Evolutionary conservation across 2,113 vertebrate species (phyloP).

Genomic region (Lagopus leucura): DNA sequence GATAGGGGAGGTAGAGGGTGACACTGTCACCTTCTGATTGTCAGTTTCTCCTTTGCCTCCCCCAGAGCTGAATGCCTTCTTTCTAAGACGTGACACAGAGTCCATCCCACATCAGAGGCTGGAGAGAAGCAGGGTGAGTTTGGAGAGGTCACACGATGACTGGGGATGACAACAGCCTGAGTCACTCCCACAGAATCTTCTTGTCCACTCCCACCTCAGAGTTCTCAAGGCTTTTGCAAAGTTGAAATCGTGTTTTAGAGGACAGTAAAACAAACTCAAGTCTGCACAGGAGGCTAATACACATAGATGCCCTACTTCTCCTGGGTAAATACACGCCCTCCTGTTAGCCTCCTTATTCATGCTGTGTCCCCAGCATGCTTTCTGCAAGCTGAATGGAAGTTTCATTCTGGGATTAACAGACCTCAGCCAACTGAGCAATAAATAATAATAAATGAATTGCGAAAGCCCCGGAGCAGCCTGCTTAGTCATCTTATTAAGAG

Average conservation of each 20-base stretch:
- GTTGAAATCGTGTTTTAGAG: background rate
- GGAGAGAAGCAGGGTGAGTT: background rate
- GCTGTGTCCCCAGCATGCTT: background rate
- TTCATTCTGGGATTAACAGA: conserved; percentile 26
- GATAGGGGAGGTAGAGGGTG: background rate
- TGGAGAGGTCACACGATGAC: background rate
- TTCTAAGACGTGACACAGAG: background rate
- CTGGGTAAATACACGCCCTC: background rate
- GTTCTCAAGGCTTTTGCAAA: background rate
- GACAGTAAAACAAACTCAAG: background rate
- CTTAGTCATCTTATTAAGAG: conserved; percentile 66
- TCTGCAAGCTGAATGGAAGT: conserved; percentile 5
- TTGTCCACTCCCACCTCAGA: background rate
- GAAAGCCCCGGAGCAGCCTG: conserved; percentile 23
- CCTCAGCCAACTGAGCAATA: conserved; percentile 52
- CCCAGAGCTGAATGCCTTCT: background rate
- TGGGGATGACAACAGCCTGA: background rate
- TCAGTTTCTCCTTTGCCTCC: background rate
- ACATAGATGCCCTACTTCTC: background rate
- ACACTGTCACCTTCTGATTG: background rate
- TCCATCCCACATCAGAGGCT: background rate
- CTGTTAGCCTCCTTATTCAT: background rate
- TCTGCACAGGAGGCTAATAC: background rate
- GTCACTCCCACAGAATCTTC: background rate
- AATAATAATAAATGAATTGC: conserved; percentile 59